Evolutionary conservation across 1,140 invertebrate genomes (phyloP), one percentile per base, ranked within the genome.

Genomic region (Paraescarpia echinospica): DNA sequence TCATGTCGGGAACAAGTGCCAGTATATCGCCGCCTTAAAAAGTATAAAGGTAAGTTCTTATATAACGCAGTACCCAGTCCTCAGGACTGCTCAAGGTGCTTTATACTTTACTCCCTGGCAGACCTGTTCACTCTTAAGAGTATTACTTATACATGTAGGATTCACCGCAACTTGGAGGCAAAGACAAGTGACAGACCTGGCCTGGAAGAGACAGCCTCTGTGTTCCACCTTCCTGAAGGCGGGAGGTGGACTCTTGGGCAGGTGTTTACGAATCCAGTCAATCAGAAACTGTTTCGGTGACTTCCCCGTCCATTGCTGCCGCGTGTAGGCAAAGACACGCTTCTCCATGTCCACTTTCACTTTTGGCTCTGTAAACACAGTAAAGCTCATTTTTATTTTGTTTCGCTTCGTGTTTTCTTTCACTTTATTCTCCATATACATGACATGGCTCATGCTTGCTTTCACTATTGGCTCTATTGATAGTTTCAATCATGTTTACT

Each of bases 221-320:
- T 93, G 91, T 91, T 94, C 93, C 33, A 95, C 94, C 92, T 95
- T 95, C 35, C 94, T 92, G 93, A 94, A 96, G 51, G 94, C 94
- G 22, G 95, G 95, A 18, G 94, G 92, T n/a, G 94, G 93, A 92
- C 94, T 95, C 88, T 95, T 94, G 0, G 94, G 94, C 33, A 95
- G 93, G 93, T 95, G 94, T 93, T 96, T 96, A n/a, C 95, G 93
- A 89, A 94, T 94, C 95, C 95, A 96, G 93, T 96, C 95, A 91
- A 94, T 95, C 0, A 96, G 94, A 92, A 96, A 95, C 93, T 96
- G 95, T 94, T 95, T 96, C 1, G 95, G 95, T 31, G 95, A 95
- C 93, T 96, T 96, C 0, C 95, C 95, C 35, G 95, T 96, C 95
- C 95, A 96, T 93, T 95, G 95, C 90, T 95, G 95, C 77, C 95